These are phyloP conservation scores for Acanthosoma haemorrhoidale DNA, from an alignment of 2,888 invertebrate species.

Conservation along the genomic window DNA sequence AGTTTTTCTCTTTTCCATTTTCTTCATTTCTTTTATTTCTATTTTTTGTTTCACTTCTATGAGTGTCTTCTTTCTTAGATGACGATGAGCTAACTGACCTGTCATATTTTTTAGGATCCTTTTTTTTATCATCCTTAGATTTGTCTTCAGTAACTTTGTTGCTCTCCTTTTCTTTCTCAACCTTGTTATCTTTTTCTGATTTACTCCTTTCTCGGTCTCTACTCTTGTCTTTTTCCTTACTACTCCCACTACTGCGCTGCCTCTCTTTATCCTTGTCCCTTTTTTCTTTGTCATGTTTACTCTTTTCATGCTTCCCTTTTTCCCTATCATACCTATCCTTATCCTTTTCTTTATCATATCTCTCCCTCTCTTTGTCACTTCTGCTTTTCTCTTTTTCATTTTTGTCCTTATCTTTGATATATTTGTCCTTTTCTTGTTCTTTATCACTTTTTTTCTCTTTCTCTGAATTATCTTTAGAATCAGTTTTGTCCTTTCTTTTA, in stretches of 20 bases:
- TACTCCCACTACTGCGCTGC: neutral
- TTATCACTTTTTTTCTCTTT: conserved; percentile 23
- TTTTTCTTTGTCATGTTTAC: conserved; percentile 34
- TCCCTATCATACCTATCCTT: conserved; percentile 30
- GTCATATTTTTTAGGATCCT: conserved; percentile 8
- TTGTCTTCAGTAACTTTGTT: conserved; percentile 14
- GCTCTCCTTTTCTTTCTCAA: conserved; percentile 28
- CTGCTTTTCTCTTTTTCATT: conserved; percentile 37
- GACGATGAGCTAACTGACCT: conserved; percentile 15
- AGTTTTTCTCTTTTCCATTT: conserved; percentile 49
- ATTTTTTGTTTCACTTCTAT: conserved; percentile 44
- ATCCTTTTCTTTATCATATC: conserved; percentile 38
- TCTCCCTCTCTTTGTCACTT: conserved; percentile 38
- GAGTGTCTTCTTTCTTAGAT: conserved; percentile 31
- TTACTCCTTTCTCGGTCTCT: conserved; percentile 14
- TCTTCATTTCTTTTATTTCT: conserved; percentile 50
- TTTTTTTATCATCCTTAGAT: neutral
- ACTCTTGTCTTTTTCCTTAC: conserved; percentile 16
- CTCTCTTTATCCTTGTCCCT: conserved; percentile 26
- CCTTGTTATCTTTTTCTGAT: conserved; percentile 24
- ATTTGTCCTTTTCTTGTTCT: conserved; percentile 28
- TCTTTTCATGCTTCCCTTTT: conserved; percentile 34
- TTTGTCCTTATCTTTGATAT: neutral
- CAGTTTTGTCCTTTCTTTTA: conserved; percentile 37
- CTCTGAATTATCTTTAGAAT: conserved; percentile 30